Evolutionary conservation across 2,113 vertebrate species (phyloP).

Genomic region (Terrapene triunguis): DNA sequence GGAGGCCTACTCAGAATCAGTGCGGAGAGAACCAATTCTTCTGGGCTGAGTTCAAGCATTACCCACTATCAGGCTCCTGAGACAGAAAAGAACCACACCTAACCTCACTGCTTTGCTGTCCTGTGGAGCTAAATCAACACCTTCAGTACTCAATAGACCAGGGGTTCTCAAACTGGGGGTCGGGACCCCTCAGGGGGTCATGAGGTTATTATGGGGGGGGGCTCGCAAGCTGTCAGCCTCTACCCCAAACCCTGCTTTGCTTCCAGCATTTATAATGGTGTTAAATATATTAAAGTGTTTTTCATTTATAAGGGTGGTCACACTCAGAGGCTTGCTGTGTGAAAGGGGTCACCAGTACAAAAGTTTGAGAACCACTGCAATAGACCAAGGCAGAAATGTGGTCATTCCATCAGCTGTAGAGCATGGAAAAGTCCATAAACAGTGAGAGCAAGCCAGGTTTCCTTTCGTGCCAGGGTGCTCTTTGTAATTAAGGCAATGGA

Average conservation of each 20-base stretch:
- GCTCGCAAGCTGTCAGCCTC: too few relatives aligned
- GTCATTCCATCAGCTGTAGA: background rate
- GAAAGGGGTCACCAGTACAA: too few relatives aligned
- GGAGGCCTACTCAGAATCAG: background rate
- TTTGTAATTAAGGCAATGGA: background rate
- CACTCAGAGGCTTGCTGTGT: too few relatives aligned
- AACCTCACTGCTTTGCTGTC: fast-evolving
- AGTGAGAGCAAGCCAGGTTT: background rate
- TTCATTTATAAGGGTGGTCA: too few relatives aligned
- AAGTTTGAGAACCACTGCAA: too few relatives aligned
- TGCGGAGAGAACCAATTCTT: background rate
- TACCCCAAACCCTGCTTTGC: too few relatives aligned
- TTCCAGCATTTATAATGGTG: too few relatives aligned
- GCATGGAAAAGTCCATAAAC: background rate
- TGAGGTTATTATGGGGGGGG: too few relatives aligned
- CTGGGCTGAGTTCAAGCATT: background rate
- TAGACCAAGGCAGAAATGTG: background rate
- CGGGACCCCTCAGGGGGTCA: too few relatives aligned
- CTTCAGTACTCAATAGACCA: fast-evolving
- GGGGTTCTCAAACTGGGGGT: background rate
- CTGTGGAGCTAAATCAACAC: background rate
- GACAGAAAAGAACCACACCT: background rate
- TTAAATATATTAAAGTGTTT: too few relatives aligned
- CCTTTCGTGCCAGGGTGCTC: background rate
- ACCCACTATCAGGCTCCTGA: background rate